A percentile compares a stretch with the other conserved stretches of the same genome.
These are phyloP conservation scores for Cossypha caffra DNA, from an alignment of 2,797 vertebrate species.

Conservation along the genomic window DNA sequence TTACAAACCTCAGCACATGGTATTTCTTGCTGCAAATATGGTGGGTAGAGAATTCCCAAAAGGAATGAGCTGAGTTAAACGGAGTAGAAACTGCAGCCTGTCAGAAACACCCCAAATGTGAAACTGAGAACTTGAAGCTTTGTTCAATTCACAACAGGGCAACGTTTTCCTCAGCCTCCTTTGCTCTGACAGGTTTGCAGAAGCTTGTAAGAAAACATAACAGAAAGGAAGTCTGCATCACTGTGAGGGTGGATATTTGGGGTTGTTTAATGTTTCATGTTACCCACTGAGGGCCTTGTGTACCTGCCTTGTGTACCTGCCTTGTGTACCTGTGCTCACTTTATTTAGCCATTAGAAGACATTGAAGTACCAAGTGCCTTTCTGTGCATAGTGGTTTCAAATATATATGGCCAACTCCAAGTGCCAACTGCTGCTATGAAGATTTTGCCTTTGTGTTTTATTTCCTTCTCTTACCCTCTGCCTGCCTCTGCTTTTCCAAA, in stretches of 20 bases:
- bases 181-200: neutral
- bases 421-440: neutral
- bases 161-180: neutral
- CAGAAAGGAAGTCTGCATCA: neutral
- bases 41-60: neutral
- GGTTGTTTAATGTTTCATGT: neutral
- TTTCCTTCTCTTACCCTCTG: neutral
- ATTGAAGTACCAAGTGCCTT: neutral
- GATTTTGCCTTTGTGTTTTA: neutral
- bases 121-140: neutral
- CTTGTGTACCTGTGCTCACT: neutral
- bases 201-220: neutral
- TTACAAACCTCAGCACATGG: neutral
- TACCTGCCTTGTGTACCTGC: fast-evolving
- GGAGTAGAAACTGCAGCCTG: conserved; percentile 35
- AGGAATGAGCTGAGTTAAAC: neutral
- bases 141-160: neutral
- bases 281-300: neutral
- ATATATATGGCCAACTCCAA: neutral
- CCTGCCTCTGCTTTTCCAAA: conserved; percentile 1
- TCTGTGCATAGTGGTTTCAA: neutral
- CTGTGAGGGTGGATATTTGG: neutral
- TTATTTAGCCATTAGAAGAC: neutral
- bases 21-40: neutral
- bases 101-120: neutral